Evolutionary conservation across 2,113 vertebrate species (phyloP), one percentile per base, ranked within the genome.

Genomic region (Sakesphorus luctuosus): DNA sequence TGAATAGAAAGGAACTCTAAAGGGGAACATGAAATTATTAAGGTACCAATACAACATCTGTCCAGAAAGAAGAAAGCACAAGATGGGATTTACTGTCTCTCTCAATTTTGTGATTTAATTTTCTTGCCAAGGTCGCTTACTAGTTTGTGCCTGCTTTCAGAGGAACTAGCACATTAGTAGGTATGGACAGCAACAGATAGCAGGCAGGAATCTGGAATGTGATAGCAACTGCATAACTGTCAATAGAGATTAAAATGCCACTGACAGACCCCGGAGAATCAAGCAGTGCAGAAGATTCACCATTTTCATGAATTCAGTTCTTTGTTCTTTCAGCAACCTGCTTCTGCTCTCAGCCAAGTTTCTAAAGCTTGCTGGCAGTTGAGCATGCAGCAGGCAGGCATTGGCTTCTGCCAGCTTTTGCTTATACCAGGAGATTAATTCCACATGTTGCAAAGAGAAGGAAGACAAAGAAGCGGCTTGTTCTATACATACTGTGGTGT

Each of bases 81-180:
- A 29, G 9, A 16, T 26, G 33, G 17, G 66, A 29, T 46, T 38
- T 56, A 43, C 8, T 16, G 3, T 44, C 3, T 3, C 4, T 13
- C 3, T 2, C 3, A 6, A 0, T 55, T 80, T n/a, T 52, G 26
- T 61, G 15, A 19, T 18, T 0, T 2, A 29, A 36, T 84, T 73
- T 84, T 68, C 40, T 35, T 77, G 21, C 31, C 40, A 11, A 80
- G 35, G 5, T 67, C 40, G 36, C n/a, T 62, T 38, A 3, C 26
- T 68, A 10, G 29, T 25, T 81, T 89, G 44, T 69, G 49, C 10
- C 25, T 77, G 44, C 33, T 59, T 81, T 77, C 26, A 47, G 59
- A 24, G 25, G 44, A 87, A 10, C 52, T 25, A 31, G 23, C 43
- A 50, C 21, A 3, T 65, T 44, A 66, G 21, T 55, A 61, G 71